These are phyloP conservation scores for Habropoda laboriosa DNA, from an alignment of 1,140 invertebrate genomes.

Conservation along the genomic window DNA sequence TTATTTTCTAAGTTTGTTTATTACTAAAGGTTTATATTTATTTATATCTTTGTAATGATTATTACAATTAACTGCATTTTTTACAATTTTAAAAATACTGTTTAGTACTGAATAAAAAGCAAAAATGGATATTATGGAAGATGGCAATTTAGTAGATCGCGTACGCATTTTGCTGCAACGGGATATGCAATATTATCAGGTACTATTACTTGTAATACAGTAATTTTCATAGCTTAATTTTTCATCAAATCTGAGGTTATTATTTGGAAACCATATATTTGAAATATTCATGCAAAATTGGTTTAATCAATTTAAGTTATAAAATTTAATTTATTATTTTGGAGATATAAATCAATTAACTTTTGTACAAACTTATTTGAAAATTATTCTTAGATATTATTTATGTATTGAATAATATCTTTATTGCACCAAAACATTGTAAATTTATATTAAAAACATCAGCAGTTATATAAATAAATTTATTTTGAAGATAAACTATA, in stretches of 20 bases:
- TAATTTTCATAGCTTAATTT: constrained; percentile 5
- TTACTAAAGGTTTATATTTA: not conserved
- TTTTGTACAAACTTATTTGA: too few species aligned
- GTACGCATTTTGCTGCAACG: constrained; percentile 89
- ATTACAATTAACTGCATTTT: not conserved
- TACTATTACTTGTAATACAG: constrained; percentile 67
- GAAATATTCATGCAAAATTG: too few species aligned
- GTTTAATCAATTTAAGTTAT: too few species aligned
- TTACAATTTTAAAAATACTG: not conserved
- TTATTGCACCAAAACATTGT: too few species aligned
- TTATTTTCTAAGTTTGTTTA: not conserved
- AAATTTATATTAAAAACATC: too few species aligned
- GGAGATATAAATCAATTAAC: too few species aligned
- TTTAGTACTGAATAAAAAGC: constrained; percentile 29
- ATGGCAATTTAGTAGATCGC: constrained; percentile 92
- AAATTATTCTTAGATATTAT: too few species aligned
- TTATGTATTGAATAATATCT: too few species aligned
- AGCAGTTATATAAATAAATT: too few species aligned
- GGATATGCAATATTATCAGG: constrained; percentile 91
- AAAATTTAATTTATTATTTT: too few species aligned
- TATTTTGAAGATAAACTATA: too few species aligned
- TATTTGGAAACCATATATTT: too few species aligned
- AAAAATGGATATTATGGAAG: constrained; percentile 91
- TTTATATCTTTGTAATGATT: not conserved
- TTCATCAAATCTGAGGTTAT: not conserved